A percentile compares a stretch with the other conserved stretches of the same genome.
Evolutionary conservation across 2,797 vertebrate genomes (phyloP).

Genomic region (Crocodylus rhombifer): DNA sequence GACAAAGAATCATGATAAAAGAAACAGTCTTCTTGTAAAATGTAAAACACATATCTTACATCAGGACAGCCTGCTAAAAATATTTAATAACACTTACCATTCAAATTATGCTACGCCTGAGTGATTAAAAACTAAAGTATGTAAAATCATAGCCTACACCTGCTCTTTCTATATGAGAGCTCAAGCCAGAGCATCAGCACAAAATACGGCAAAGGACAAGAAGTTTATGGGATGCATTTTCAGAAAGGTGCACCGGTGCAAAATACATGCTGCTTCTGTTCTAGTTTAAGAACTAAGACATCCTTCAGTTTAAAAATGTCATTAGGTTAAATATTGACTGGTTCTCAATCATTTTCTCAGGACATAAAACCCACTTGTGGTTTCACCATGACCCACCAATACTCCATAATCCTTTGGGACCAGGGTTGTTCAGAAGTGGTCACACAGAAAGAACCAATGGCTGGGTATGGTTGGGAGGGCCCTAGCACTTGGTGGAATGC

Average conservation of each 20-base stretch:
- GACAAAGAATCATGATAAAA: conserved; percentile 27
- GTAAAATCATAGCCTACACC: not conserved
- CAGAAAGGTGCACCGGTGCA: not conserved
- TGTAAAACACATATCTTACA: not conserved
- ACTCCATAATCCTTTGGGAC: not conserved
- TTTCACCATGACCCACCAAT: not conserved
- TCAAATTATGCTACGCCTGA: not conserved
- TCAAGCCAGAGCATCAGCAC: not conserved
- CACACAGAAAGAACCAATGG: not conserved
- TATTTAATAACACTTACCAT: not conserved
- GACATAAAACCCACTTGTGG: not conserved
- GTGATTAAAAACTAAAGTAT: not conserved
- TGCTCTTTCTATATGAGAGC: not conserved
- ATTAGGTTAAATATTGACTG: not conserved
- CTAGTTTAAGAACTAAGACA: not conserved
- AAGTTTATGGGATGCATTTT: not conserved
- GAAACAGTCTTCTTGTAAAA: conserved; percentile 48
- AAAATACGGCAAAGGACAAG: not conserved
- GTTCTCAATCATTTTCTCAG: not conserved
- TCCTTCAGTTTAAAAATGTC: not conserved
- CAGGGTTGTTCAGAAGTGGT: not conserved
- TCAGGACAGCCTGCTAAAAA: not conserved
- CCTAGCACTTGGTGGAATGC: not conserved
- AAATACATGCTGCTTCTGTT: not conserved
- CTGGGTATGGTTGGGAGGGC: too few relatives aligned